phyloP scores from a whole-genome alignment of 2,797 vertebrate genomes.

The Merluccius polli region DNA sequence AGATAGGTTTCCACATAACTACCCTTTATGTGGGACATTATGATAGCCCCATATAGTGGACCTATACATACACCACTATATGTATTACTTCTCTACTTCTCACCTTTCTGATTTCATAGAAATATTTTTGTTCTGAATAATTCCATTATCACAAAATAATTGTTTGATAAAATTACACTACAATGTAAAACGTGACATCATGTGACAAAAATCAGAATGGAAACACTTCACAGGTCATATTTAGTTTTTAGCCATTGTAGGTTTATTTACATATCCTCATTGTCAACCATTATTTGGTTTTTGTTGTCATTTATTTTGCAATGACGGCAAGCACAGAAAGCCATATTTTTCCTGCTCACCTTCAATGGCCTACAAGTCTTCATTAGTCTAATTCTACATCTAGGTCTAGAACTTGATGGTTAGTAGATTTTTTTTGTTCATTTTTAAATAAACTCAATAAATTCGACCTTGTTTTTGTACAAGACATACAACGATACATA shows the following conservation, averaged over 20 bases:
- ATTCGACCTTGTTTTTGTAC: neutral
- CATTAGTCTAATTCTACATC: neutral
- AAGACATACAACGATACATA: neutral
- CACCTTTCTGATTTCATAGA: neutral
- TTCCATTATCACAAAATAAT: neutral
- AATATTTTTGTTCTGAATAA: constrained; percentile 1
- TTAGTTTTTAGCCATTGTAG: neutral
- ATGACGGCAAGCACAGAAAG: neutral
- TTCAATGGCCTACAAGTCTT: neutral
- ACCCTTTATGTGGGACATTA: neutral
- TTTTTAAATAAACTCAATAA: neutral
- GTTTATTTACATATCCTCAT: neutral
- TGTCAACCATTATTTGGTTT: neutral
- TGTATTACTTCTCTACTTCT: neutral
- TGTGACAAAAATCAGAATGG: neutral
- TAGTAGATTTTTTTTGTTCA: neutral
- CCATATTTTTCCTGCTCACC: neutral
- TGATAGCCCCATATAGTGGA: neutral
- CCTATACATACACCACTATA: neutral
- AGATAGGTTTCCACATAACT: neutral
- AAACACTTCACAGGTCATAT: neutral
- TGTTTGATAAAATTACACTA: neutral
- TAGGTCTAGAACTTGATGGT: neutral
- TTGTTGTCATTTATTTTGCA: neutral
- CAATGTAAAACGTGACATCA: neutral